phyloP scores from a whole-genome alignment of 53 echinoderm and acorn worm genomes.

The Arbacia lixula region DNA sequence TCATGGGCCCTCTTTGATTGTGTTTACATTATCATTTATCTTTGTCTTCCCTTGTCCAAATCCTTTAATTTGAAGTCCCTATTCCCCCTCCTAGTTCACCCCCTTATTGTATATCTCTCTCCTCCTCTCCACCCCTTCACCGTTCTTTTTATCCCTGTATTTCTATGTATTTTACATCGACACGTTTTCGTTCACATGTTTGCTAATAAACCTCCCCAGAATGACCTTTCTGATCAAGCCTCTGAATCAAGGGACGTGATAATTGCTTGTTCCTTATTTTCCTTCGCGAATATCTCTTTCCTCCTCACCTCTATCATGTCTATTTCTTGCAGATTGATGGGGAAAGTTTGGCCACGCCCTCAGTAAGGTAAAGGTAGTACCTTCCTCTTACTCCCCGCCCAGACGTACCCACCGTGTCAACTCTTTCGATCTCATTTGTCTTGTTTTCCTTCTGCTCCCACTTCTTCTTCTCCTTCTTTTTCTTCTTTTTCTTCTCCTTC shows the following conservation, averaged over 20 bases:
- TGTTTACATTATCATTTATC: no score
- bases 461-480: background rate
- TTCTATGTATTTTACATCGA: no score
- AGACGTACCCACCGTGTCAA: background rate
- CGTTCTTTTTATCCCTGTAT: background rate
- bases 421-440: background rate
- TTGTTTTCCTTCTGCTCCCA: background rate
- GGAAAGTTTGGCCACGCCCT: conserved; percentile 89
- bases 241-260: conserved; percentile 86
- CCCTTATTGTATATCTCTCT: no score
- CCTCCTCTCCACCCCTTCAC: background rate
- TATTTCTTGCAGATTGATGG: conserved; percentile 96
- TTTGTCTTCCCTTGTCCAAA: no score
- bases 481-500: background rate
- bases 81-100: no score
- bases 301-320: conserved; percentile 72
- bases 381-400: background rate
- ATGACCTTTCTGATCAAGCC: conserved; percentile 88
- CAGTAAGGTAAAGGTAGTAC: conserved; percentile 74
- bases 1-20: no score
- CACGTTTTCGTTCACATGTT: conserved; percentile 82
- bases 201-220: conserved; percentile 82
- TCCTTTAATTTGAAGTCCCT: no score
- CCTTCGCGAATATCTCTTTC: conserved; percentile 86
- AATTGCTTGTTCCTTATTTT: conserved; percentile 81